Base-by-base conservation (phyloP, 2,797 vertebrate species). In the Gymnoscopelus braueri region DNA sequence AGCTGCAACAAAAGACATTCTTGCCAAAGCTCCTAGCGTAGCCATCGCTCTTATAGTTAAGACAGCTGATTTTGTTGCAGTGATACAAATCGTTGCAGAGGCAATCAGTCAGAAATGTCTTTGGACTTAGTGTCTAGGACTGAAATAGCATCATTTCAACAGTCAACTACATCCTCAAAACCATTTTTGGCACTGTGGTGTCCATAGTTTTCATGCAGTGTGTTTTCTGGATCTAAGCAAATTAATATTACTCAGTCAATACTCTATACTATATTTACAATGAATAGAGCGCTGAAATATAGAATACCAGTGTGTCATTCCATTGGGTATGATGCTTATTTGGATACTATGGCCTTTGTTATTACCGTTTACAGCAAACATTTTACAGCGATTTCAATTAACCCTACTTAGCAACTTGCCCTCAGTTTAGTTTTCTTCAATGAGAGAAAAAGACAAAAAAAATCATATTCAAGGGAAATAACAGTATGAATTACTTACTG, bases 1-100 rank as follows among this genome's bases (percentile, higher is more conserved):
- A 90, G 88, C 82, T 83, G 87, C 88, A 86, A 83, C 79, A 80
- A 67, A 83, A 87, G 67, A 80, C 84, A 82, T 80, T 72, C 62
- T 75, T 80, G 80, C 73, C 74, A 56, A 75, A 72, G 79, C 69
- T 81, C 66, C 80, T 67, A 56, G 49, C 39, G 35, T n/a, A 61
- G 69, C 65, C 53, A 76, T 15, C 12, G 65, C 74, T 75, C 29
- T 58, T 14, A 9, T 60, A 60, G 55, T 68, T 79, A 57, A 69
- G 51, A 68, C 11, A 3, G 72, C 64, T 77, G 79, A 66, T 75
- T 72, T 63, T 39, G 61, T 80, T 63, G 67, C 69, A 78, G 8
- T 68, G 52, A 19, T 44, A 29, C 39, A 67, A 72, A 56, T 58
- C 67, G 66, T 82, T 82, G 80, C 76, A 81, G 15, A 49, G 47